Conservation (phyloP, 2,797 vertebrate genomes). For the Lithobates sylvaticus region DNA sequence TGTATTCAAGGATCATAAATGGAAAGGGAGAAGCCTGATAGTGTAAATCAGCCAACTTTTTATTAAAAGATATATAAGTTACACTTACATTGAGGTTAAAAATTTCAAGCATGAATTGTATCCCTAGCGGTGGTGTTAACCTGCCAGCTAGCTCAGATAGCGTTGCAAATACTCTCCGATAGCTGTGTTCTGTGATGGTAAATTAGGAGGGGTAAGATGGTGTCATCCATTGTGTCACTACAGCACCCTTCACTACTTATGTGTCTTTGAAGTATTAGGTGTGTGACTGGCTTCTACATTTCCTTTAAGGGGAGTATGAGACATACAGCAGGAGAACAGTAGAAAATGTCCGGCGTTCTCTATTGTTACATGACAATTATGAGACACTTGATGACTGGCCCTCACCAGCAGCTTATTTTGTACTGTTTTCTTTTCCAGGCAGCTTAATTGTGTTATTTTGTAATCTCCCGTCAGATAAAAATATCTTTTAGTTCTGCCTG, state of each 20-base stretch:
- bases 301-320: neutral
- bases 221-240: neutral
- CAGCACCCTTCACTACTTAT: neutral
- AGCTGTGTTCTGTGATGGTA: neutral
- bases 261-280: neutral
- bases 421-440: conserved; percentile 44
- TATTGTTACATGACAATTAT: conserved; percentile 22
- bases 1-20: no score
- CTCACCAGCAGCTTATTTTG: conserved; percentile 32
- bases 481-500: conserved; percentile 46
- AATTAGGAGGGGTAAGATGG: neutral
- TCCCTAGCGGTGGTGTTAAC: no score
- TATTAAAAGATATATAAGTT: no score
- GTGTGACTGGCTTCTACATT: neutral
- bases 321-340: neutral
- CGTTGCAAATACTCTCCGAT: neutral
- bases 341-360: neutral
- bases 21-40: no score
- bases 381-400: conserved; percentile 24
- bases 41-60: no score
- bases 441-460: conserved; percentile 55
- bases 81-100: no score
- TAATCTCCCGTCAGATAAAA: conserved; percentile 58
- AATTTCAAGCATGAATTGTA: no score
- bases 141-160: no score